Base-by-base conservation (phyloP, 2,797 vertebrate genomes). In the Onychomys arenicola region DNA sequence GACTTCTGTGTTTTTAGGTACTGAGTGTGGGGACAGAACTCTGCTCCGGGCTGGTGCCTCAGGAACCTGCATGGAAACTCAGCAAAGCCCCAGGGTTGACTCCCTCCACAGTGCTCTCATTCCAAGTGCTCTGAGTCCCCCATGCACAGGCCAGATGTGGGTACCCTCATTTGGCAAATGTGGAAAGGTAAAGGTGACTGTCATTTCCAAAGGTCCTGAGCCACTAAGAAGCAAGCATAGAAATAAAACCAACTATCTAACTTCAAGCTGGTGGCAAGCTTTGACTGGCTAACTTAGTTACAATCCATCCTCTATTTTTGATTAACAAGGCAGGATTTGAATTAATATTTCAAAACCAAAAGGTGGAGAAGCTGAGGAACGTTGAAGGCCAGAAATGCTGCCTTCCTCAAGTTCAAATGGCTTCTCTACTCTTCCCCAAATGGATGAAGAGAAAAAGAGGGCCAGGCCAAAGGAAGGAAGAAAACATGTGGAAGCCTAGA, bases 271-370 rank as follows among this genome's bases (percentile, higher is more conserved):
- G 61, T 29, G 32, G 19, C 49, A 75, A 43, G 13, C n/a, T 57
- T 92, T 57, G 27, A 90, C 27, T 46, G 61, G 34, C n/a, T 90
- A 52, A 57, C 34, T 90, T 75, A 43, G n/a, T 55, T 92, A 63
- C 77, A 78, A 81, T 37, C 55, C 25, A 67, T 23, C 19, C 65
- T 88, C 52, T 76, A 52, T 46, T 81, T 85, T 63, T 87, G 75
- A 81, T 37, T 90, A 73, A 77, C 77, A 90, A 86, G 73, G 6
- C 40, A 85, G 12, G 21, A 57, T 77, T 91, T 77, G 8, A 86
- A 61, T 73, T 85, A 63, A 9, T 61, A 67, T 81, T 91, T 94
- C 55, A 80, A 81, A 91, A 94, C 34, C 16, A 52, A 89, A 67
- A 14, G 57, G 77, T 61, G 59, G 7, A 63, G 37, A 81, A 29